phyloP scores from a whole-genome alignment of 2,888 invertebrate genomes.

The Anaspis maculata region DNA sequence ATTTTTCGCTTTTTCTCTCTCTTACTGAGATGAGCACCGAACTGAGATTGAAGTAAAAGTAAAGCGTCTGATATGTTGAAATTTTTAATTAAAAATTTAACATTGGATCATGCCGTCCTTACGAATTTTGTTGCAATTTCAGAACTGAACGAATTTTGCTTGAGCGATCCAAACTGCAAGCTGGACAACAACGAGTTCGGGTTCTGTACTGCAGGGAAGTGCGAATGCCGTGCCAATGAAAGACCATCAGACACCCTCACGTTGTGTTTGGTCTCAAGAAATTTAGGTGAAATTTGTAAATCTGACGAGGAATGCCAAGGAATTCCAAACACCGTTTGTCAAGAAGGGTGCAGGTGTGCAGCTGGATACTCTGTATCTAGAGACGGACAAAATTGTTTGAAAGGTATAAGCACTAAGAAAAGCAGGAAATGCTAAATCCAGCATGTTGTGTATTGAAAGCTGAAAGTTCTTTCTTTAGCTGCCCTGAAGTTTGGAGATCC shows the following conservation, averaged over 20 bases:
- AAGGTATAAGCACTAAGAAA: conserved; percentile 30
- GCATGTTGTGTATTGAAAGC: no score
- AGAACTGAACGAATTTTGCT: conserved; percentile 33
- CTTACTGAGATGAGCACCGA: no score
- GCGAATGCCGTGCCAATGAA: conserved; percentile 29
- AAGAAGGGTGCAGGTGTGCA: conserved; percentile 32
- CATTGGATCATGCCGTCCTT: no score
- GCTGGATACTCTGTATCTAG: conserved; percentile 29
- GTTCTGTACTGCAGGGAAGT: conserved; percentile 30
- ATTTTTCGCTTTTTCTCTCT: no score
- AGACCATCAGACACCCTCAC: conserved; percentile 25
- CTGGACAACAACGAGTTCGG: conserved; percentile 27
- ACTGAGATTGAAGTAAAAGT: no score
- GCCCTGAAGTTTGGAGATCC: conserved; percentile 30
- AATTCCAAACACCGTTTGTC: conserved; percentile 29
- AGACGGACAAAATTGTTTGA: conserved; percentile 29
- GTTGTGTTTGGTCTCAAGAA: conserved; percentile 25
- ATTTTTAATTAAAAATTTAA: no score
- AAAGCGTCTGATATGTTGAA: no score
- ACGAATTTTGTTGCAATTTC: no score
- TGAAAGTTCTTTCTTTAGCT: conserved; percentile 31
- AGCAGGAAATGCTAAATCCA: no score
- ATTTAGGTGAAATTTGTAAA: conserved; percentile 30
- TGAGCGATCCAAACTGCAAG: conserved; percentile 30
- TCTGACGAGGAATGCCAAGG: conserved; percentile 29